Evolutionary conservation across 2,113 vertebrate genomes (phyloP), one percentile per base, ranked within the genome.

Genomic region (Vulpes vulpes): DNA sequence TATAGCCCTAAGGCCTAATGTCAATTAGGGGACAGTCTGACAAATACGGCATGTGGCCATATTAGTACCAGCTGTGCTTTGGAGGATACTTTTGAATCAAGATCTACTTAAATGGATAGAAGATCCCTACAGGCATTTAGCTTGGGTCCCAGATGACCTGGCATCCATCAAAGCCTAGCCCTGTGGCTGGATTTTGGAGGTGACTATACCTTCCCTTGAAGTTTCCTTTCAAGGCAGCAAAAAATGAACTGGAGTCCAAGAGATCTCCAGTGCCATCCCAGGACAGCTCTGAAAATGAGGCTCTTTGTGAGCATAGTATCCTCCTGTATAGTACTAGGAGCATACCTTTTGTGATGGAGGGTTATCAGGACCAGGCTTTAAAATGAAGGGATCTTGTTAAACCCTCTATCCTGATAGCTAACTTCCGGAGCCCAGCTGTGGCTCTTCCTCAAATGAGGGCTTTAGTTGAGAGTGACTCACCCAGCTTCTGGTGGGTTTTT

Each of bases 141-240:
- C 57, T 22, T 74, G n/a, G 49, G 57, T 30, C 53, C 38, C 19
- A 15, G 51, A 19, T 78, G 78, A 60, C 19, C 2, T 35, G 49
- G 25, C 23, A 2, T 5, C 51, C 22, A 27, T 9, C 0, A 1
- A 16, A 81, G 76, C 2, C 1, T 20, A 30, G 53, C 32, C 22
- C 30, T 83, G 19, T 67, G 51, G 51, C 30, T 73, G 49, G 30
- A 7, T 67, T 27, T 17, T 57, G n/a, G n/a, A 82, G 43, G 9
- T 57, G 67, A 35, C 32, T 17, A 2, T 10, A 35, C 22, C 10
- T 71, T 43, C 35, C 51, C 30, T 53, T 12, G 23, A n/a, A 9
- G 9, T 22, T 84, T 5, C 0, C 14, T 80, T 79, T 64, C 16
- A 67, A 67, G 23, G 35, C 14, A 67, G 27, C 62, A 69, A 3